phyloP scores from a whole-genome alignment of 2,888 invertebrate genomes.

The Tetragonisca angustula region DNA sequence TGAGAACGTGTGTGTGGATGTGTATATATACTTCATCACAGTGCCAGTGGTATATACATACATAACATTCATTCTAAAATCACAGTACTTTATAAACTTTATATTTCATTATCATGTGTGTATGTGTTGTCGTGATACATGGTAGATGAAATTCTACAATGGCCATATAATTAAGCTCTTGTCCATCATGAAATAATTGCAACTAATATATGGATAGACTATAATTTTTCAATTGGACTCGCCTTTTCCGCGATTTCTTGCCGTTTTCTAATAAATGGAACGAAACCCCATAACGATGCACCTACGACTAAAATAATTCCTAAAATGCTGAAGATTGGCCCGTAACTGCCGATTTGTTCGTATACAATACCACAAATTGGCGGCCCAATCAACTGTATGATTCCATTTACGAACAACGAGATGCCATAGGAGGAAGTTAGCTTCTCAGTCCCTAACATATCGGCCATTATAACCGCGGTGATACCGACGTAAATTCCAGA shows the following conservation, averaged over 20 bases:
- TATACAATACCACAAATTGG: slow-evolving; percentile 92
- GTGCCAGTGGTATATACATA: slow-evolving; percentile 53
- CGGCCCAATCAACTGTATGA: slow-evolving; percentile 92
- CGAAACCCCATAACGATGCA: slow-evolving; percentile 90
- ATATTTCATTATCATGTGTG: slow-evolving; percentile 21
- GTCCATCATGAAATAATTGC: slow-evolving; percentile 14
- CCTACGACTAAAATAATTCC: slow-evolving; percentile 90
- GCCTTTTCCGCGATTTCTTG: slow-evolving; percentile 54
- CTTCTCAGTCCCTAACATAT: slow-evolving; percentile 93
- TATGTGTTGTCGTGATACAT: slow-evolving; percentile 9
- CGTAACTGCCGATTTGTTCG: slow-evolving; percentile 88
- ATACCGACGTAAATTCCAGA: slow-evolving; percentile 94
- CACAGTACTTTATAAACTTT: slow-evolving; percentile 66
- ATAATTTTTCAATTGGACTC: slow-evolving; percentile 61
- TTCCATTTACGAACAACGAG: slow-evolving; percentile 93
- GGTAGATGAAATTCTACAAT: slow-evolving; percentile 29
- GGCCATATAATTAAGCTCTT: slow-evolving; percentile 43
- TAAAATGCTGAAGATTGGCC: slow-evolving; percentile 89
- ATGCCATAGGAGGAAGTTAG: slow-evolving; percentile 94
- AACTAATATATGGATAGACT: slow-evolving; percentile 26
- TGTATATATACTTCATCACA: slow-evolving; percentile 55
- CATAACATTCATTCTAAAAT: slow-evolving; percentile 67
- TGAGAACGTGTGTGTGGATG: slow-evolving; percentile 60
- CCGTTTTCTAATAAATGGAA: slow-evolving; percentile 88
- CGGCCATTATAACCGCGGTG: slow-evolving; percentile 94